Percentiles rank a stretch among this genome's conserved stretches.
Conservation (phyloP, 2,888 invertebrate species). For the Aproaerema taeniolella region DNA sequence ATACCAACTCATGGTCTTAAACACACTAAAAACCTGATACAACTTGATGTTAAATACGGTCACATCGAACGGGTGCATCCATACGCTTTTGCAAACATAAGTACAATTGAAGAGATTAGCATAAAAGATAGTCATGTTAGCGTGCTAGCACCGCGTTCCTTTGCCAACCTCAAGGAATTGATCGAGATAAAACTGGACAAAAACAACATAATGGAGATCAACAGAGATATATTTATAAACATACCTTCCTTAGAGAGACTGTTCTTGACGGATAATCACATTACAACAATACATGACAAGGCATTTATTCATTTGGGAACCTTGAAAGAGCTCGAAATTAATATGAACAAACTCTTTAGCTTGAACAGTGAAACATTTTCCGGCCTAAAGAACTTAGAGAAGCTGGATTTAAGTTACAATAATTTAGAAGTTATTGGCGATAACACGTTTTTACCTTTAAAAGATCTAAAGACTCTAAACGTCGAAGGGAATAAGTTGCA, state of each 20-base stretch:
- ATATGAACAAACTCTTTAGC: constrained; percentile 83
- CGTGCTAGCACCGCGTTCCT: constrained; percentile 79
- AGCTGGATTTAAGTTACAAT: constrained; percentile 84
- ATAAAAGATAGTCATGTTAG: constrained; percentile 83
- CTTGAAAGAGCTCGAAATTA: constrained; percentile 86
- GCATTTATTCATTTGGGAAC: constrained; percentile 85
- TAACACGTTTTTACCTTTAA: constrained; percentile 79
- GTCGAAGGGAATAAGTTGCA: constrained; percentile 63
- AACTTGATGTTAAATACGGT: constrained; percentile 82
- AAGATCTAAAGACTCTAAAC: constrained; percentile 44
- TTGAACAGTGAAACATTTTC: constrained; percentile 86
- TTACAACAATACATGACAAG: constrained; percentile 89
- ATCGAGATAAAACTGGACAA: constrained; percentile 81
- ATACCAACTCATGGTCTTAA: constrained; percentile 82
- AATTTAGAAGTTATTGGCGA: constrained; percentile 86
- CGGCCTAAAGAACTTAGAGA: constrained; percentile 82
- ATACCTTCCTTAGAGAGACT: constrained; percentile 83
- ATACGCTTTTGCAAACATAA: constrained; percentile 84
- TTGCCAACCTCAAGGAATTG: constrained; percentile 82
- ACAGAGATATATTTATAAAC: constrained; percentile 84
- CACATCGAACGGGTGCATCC: constrained; percentile 80
- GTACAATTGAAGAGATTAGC: constrained; percentile 79
- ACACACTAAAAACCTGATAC: constrained; percentile 72
- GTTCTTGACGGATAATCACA: constrained; percentile 88
- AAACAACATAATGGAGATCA: constrained; percentile 84